Evolutionary conservation across 1,140 invertebrate genomes (phyloP).

Genomic region (Pygmarrhopalites habei): DNA sequence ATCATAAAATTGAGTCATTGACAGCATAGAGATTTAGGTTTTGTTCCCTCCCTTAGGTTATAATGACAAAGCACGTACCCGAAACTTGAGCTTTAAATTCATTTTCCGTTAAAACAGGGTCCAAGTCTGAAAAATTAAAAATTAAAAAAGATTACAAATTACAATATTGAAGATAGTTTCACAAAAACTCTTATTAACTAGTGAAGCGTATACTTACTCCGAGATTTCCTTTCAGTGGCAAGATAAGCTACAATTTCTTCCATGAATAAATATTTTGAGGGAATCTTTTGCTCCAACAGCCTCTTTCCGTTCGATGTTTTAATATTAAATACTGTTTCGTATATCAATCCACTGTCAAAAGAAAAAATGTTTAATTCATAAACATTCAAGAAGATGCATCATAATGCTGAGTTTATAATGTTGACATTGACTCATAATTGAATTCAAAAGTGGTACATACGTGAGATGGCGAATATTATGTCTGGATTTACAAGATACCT

Average conservation of each 20-base stretch:
- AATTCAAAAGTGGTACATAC: too few species aligned
- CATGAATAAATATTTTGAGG: conserved; percentile 87
- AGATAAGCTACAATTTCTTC: conserved; percentile 83
- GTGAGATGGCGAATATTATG: conserved; percentile 85
- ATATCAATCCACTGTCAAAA: conserved; percentile 90
- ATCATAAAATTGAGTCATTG: too few species aligned
- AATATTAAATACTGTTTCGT: conserved; percentile 86
- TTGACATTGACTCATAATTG: too few species aligned
- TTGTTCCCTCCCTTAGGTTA: too few species aligned
- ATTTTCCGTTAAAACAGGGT: conserved; percentile 83
- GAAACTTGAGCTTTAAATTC: conserved; percentile 60
- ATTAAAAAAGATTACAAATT: conserved; percentile 12
- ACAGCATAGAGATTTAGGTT: too few species aligned
- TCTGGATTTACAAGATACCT: conserved; percentile 63
- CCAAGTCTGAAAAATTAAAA: conserved; percentile 48
- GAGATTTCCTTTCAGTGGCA: conserved; percentile 56
- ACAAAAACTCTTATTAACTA: not conserved
- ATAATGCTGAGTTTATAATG: too few species aligned
- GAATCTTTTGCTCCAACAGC: conserved; percentile 86
- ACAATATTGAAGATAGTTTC: not conserved
- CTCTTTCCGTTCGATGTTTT: conserved; percentile 73
- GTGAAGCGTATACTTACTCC: conserved; percentile 15
- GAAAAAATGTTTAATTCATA: too few species aligned
- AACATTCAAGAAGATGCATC: too few species aligned
- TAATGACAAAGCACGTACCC: too few species aligned